Evolutionary conservation across 2,797 vertebrate species (phyloP).

Genomic region (Scolopax bukidnonensis): DNA sequence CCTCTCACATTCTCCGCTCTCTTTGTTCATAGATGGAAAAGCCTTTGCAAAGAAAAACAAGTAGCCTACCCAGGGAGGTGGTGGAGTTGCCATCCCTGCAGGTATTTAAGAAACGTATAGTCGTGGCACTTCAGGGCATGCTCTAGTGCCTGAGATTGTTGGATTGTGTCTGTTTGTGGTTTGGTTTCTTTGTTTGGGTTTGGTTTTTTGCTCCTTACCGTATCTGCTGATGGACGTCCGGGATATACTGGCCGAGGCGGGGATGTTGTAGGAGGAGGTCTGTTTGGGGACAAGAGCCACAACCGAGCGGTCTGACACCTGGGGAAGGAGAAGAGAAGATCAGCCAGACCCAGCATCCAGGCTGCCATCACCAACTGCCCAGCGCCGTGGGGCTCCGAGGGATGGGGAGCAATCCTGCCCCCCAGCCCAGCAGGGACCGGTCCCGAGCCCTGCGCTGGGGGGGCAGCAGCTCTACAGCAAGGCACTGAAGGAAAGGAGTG

Average conservation of each 20-base stretch:
- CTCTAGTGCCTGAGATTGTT: too few species aligned
- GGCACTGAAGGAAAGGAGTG: neutral
- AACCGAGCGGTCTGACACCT: slow-evolving; percentile 96
- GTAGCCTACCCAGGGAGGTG: neutral
- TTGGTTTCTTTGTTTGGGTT: too few species aligned
- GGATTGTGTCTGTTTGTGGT: too few species aligned
- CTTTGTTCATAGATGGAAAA: neutral
- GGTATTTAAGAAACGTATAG: too few species aligned
- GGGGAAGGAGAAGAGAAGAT: neutral
- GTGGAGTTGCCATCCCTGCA: too few species aligned
- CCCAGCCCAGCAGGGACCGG: neutral
- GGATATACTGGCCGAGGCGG: slow-evolving; percentile 94
- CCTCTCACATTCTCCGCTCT: neutral
- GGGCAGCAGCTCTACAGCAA: neutral
- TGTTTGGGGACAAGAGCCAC: slow-evolving; percentile 97
- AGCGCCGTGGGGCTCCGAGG: neutral
- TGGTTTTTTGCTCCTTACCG: slow-evolving; percentile 78
- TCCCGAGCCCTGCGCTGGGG: neutral
- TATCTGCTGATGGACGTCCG: slow-evolving; percentile 97
- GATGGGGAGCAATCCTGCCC: neutral
- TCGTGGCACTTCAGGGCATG: too few species aligned
- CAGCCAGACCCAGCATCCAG: neutral
- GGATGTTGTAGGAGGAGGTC: slow-evolving; percentile 98
- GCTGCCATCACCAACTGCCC: fast-evolving
- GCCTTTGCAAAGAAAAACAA: neutral